phyloP scores from a whole-genome alignment of 2,888 invertebrate genomes.

The Monoplex corrugatus region DNA sequence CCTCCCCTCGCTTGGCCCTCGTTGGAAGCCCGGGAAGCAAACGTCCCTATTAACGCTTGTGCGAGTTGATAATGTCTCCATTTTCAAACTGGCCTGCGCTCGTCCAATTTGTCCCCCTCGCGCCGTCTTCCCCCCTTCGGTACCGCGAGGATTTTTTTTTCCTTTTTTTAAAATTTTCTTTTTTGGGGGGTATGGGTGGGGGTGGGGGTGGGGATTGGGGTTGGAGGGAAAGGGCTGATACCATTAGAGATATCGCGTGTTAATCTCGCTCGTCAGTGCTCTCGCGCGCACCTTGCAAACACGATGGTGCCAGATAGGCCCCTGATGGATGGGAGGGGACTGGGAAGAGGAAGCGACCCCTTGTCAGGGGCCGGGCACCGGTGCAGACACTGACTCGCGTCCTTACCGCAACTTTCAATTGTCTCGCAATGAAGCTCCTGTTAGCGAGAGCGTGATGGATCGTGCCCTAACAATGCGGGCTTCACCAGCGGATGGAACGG shows the following conservation, averaged over 20 bases:
- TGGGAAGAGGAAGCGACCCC: conserved; percentile 1
- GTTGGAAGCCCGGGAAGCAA: neutral
- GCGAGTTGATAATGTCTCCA: conserved; percentile 47
- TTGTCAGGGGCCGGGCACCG: neutral
- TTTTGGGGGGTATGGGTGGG: neutral
- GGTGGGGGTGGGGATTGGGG: neutral
- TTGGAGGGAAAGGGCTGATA: conserved; percentile 27
- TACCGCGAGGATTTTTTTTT: neutral
- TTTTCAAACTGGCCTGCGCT: conserved; percentile 36
- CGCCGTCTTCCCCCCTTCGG: neutral
- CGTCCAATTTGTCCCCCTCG: conserved; percentile 34
- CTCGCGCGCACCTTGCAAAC: conserved; percentile 41
- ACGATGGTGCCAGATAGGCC: conserved; percentile 46
- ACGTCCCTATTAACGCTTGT: conserved; percentile 46
- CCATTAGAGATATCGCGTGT: conserved; percentile 50
- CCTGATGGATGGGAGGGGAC: conserved; percentile 32
- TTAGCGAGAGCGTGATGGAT: conserved; percentile 14
- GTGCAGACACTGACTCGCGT: neutral
- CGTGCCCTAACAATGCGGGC: neutral
- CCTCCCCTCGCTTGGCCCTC: neutral
- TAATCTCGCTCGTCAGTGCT: conserved; percentile 45
- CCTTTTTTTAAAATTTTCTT: neutral
- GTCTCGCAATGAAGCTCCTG: conserved; percentile 39
- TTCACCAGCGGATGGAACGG: neutral
- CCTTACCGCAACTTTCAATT: conserved; percentile 38